Evolutionary conservation across 2,797 vertebrate genomes (phyloP), one percentile per base, ranked within the genome.

Genomic region (Tangara arthus): DNA sequence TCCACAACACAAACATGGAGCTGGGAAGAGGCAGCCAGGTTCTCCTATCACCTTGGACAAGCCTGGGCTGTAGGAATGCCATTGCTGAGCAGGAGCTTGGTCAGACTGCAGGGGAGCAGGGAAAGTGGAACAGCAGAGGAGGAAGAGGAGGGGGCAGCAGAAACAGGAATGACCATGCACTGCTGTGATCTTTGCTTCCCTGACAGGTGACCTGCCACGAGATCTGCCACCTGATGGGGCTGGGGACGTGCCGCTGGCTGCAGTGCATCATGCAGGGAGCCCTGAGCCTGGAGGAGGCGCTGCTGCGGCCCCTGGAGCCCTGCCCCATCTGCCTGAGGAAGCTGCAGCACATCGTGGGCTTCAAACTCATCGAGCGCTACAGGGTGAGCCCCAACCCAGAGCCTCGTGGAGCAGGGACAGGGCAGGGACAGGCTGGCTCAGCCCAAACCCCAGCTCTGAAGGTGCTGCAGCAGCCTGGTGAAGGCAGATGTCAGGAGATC

Each of bases 291-390:
- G 98, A 98, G 0, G 97, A 98, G 68, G 96, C 94, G 1, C 90
- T 97, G 72, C 87, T 97, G 70, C 68, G 97, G 72, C 98, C 98
- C 2, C 94, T 95, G 82, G 97, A 98, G 87, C 97, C 96, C 2
- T 98, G 98, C 22, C 98, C 98, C 47, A 96, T 98, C 82, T 98
- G 98, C 82, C 96, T 98, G 6, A 34, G 98, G n/a, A 98, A 98
- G 91, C 96, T 98, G 93, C 98, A 98, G 85, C 95, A 97, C 7
- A 19, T 97, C 8, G 95, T 97, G 83, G 97, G 97, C 85, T 98
- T 98, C 97, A 97, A 90, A 66, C 97, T 98, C 27, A 52, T 98
- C 0, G 97, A 98, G 57, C 97, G 98, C 91, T 98, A 98, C 95
- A 81, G 94, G 98, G 98, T 98, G 91, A 98, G 97, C 46, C n/a